Base-by-base conservation (phyloP, 2,797 vertebrate species). In the Remorina albescens region DNA sequence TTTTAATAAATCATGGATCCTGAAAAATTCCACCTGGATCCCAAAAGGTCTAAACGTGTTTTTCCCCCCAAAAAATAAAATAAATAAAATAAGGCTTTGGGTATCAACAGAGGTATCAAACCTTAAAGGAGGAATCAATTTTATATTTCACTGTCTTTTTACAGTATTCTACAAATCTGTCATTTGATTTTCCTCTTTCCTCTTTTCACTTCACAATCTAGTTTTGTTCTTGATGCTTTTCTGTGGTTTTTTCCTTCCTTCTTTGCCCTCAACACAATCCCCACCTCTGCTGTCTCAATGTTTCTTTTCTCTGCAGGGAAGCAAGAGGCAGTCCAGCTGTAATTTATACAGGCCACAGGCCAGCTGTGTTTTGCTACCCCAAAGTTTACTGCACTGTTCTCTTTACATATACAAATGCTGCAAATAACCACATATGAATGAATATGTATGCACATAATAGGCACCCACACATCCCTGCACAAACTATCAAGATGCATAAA, bases 341-440 rank as follows among this genome's bases (percentile, higher is more conserved):
- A 30, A 30, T 72, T 74, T 66, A 71, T 42, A 57, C 8, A 54
- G 50, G 56, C 54, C 55, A 54, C 37, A 34, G 64, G 41, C 28
- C 39, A 68, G 28, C 32, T 71, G 54, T 57, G 55, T 58, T 62
- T 11, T 58, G 23, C 42, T 70, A 12, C n/a, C 12, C 16, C 34
- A 39, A 47, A 37, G 10, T 67, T 74, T 13, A 11, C 32, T 42
- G 34, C 55, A 59, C 26, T 39, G 7, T 49, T 21, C 9, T 21
- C 25, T 44, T 62, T 25, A 49, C 16, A 37, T 36, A 44, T 5
- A 15, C 8, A 53, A 11, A 30, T 2, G 28, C 5, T 11, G 19
- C 13, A 36, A 13, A 26, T 18, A 28, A 11, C 53, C 44, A 41
- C n/a, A 16, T 7, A 53, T 16, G 12, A 46, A 41, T 18, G 42